Percentiles rank a stretch among this genome's conserved stretches.
Conservation (phyloP, 2,888 invertebrate genomes). For the Vanessa cardui region DNA sequence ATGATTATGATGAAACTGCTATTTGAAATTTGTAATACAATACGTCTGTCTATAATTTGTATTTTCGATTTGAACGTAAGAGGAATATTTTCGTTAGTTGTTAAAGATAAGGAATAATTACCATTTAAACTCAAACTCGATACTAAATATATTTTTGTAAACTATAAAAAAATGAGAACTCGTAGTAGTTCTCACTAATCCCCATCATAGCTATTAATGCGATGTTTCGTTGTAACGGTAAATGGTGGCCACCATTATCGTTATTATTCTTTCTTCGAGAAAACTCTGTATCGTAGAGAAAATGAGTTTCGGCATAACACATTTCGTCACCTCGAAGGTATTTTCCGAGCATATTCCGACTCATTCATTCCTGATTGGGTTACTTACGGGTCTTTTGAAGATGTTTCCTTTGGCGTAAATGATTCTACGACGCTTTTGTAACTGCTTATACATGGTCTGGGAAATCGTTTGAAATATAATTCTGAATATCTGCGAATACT, state of each 20-base stretch:
- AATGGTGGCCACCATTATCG: constrained; percentile 60
- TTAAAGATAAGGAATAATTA: no score
- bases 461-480: constrained; percentile 1
- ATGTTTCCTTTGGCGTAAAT: constrained; percentile 39
- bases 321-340: constrained; percentile 61
- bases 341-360: constrained; percentile 50
- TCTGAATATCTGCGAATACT: background rate
- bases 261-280: constrained; percentile 54
- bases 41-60: no score
- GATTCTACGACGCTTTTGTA: constrained; percentile 24
- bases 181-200: constrained; percentile 43
- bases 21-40: no score
- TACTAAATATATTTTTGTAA: constrained; percentile 8
- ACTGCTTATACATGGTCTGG: background rate
- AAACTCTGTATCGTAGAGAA: constrained; percentile 46
- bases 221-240: constrained; percentile 49
- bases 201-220: constrained; percentile 59
- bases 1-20: no score
- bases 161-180: background rate
- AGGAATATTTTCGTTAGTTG: no score
- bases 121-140: no score
- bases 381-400: constrained; percentile 38
- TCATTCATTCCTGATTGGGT: constrained; percentile 44
- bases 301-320: constrained; percentile 70
- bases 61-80: no score